These are phyloP conservation scores for Urechis unicinctus DNA, from an alignment of 2,888 invertebrate genomes.

Conservation along the genomic window DNA sequence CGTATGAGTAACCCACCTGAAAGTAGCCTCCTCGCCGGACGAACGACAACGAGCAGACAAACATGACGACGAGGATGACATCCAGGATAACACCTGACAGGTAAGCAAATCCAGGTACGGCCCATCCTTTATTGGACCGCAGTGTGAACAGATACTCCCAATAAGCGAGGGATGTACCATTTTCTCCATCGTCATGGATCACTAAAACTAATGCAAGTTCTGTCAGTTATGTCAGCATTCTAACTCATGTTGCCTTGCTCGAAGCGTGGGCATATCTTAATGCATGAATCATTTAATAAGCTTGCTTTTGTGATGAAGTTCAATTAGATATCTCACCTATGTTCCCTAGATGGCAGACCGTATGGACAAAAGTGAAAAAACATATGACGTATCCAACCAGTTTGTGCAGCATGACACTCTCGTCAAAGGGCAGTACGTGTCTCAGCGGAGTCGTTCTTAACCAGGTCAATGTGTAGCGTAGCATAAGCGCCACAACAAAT, in stretches of 20 bases:
- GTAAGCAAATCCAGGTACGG: slow-evolving; percentile 72
- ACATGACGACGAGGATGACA: slow-evolving; percentile 69
- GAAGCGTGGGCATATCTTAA: no score
- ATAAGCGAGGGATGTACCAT: slow-evolving; percentile 6
- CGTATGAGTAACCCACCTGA: slow-evolving; percentile 68
- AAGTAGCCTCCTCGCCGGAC: slow-evolving; percentile 82
- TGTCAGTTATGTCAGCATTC: no score
- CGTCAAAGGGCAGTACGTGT: slow-evolving; percentile 74
- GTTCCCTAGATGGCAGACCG: slow-evolving; percentile 79
- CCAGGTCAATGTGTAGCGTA: slow-evolving; percentile 79
- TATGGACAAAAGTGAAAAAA: slow-evolving; percentile 69
- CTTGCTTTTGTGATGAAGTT: no score
- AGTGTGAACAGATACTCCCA: slow-evolving; percentile 68
- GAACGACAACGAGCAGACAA: slow-evolving; percentile 78
- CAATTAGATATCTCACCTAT: slow-evolving; percentile 69
- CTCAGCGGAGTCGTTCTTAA: slow-evolving; percentile 70
- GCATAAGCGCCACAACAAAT: slow-evolving; percentile 81
- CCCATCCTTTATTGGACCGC: slow-evolving; percentile 67
- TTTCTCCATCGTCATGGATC: slow-evolving; percentile 1
- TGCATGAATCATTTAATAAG: no score
- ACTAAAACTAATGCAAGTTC: no score
- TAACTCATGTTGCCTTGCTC: no score
- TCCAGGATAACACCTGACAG: slow-evolving; percentile 74
- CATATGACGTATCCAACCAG: slow-evolving; percentile 75
- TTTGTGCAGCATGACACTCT: slow-evolving; percentile 89